A percentile compares a stretch with the other conserved stretches of the same genome.
phyloP scores from a whole-genome alignment of 2,113 vertebrate genomes.

The Dipodomys spectabilis region DNA sequence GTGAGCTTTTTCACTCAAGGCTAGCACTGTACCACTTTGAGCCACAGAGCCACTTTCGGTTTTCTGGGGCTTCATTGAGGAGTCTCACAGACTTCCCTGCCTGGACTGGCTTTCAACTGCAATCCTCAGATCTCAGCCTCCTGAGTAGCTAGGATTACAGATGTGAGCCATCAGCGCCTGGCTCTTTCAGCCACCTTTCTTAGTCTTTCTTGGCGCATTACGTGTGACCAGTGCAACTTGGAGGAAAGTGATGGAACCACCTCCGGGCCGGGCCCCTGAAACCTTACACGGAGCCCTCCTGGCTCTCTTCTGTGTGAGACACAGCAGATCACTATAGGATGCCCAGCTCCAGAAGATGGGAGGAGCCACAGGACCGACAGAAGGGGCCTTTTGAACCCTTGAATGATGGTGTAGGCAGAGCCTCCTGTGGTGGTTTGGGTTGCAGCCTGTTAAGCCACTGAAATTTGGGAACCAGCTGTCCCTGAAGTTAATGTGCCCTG shows the following conservation, averaged over 20 bases:
- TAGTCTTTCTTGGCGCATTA: not conserved
- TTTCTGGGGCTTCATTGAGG: too few species aligned
- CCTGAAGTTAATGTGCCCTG: not conserved
- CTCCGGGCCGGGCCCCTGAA: not conserved
- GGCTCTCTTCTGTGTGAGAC: not conserved
- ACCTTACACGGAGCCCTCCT: not conserved
- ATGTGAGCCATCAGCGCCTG: too few species aligned
- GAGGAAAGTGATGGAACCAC: not conserved
- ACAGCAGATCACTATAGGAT: not conserved
- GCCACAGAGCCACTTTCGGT: too few species aligned
- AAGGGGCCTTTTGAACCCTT: not conserved
- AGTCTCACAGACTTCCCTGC: too few species aligned
- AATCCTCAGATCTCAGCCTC: too few species aligned
- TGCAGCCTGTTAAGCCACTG: fast-evolving
- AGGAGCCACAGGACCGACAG: not conserved
- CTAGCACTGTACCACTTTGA: too few species aligned
- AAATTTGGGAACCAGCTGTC: not conserved
- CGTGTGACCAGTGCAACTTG: not conserved
- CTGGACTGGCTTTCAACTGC: too few species aligned
- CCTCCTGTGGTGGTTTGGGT: not conserved
- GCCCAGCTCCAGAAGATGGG: not conserved
- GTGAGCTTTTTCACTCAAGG: too few species aligned
- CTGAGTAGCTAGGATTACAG: too few species aligned
- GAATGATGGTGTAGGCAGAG: not conserved
- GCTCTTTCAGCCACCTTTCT: not conserved